Percentiles rank a stretch among this genome's conserved stretches.
These are phyloP conservation scores for Laothoe populi DNA, from an alignment of 2,888 invertebrate species.

Conservation along the genomic window DNA sequence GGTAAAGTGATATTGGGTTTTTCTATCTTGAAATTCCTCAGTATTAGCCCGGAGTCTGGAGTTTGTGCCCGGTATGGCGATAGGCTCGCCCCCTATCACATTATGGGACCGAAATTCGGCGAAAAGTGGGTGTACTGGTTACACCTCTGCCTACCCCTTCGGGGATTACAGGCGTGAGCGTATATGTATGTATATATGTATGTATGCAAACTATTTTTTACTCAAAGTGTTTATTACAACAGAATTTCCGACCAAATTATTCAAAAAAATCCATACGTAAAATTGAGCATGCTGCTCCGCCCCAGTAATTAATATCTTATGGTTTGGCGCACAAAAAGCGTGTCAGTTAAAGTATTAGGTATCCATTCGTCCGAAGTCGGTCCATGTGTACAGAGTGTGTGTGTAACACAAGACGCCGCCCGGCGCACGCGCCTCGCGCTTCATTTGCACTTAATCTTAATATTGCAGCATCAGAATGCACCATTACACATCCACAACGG, in stretches of 20 bases:
- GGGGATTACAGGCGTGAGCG: no score
- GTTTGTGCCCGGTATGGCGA: no score
- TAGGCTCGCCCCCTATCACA: no score
- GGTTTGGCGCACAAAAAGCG: constrained; percentile 65
- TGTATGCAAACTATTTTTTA: no score
- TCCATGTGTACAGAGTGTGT: constrained; percentile 44
- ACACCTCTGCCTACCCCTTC: no score
- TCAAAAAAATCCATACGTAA: constrained; percentile 59
- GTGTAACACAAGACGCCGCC: constrained; percentile 63
- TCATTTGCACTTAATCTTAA: constrained; percentile 81
- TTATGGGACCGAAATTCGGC: no score
- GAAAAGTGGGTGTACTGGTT: no score
- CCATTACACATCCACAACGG: constrained; percentile 75
- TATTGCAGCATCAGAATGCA: constrained; percentile 73
- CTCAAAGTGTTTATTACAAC: no score
- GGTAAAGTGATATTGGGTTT: no score
- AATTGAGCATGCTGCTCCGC: constrained; percentile 72
- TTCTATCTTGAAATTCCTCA: no score
- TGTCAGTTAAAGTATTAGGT: constrained; percentile 49
- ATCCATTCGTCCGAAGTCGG: constrained; percentile 40
- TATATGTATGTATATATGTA: no score
- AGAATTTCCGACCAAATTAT: constrained; percentile 44
- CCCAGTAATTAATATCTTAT: constrained; percentile 79
- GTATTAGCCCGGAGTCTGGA: no score
- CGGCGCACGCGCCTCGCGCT: constrained; percentile 73